phyloP scores from a whole-genome alignment of 2,888 invertebrate species.

The Neocrepidodera transversa region DNA sequence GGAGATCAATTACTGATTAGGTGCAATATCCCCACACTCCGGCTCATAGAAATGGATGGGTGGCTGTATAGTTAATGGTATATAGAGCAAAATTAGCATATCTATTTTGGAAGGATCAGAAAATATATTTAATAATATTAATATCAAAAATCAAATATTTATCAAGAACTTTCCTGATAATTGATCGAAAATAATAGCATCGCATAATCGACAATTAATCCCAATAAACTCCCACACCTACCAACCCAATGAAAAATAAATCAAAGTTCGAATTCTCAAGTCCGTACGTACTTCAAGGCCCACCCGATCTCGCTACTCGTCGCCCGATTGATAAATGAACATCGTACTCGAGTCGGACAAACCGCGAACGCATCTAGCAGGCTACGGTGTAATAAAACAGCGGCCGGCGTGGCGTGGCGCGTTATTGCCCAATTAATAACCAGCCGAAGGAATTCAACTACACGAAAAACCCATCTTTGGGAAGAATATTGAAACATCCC shows the following conservation, averaged over 20 bases:
- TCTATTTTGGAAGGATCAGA: no score
- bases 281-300: slow-evolving; percentile 14
- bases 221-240: slow-evolving; percentile 31
- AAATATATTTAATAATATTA: no score
- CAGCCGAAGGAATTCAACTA: slow-evolving; percentile 56
- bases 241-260: slow-evolving; percentile 22
- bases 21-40: no score
- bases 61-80: no score
- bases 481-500: slow-evolving; percentile 59
- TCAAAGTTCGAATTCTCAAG: slow-evolving; percentile 20
- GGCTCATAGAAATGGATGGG: no score
- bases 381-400: slow-evolving; percentile 50
- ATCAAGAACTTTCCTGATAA: neutral
- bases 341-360: slow-evolving; percentile 52
- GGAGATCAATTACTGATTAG: no score
- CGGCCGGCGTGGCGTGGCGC: slow-evolving; percentile 47
- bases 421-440: slow-evolving; percentile 61
- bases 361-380: slow-evolving; percentile 48
- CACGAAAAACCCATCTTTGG: slow-evolving; percentile 60
- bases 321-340: slow-evolving; percentile 48
- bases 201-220: slow-evolving; percentile 28
- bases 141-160: no score
- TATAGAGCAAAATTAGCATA: no score
- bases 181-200: neutral
- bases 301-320: slow-evolving; percentile 24